phyloP scores from a whole-genome alignment of 2,797 vertebrate species.

The Pogonophryne albipinna region DNA sequence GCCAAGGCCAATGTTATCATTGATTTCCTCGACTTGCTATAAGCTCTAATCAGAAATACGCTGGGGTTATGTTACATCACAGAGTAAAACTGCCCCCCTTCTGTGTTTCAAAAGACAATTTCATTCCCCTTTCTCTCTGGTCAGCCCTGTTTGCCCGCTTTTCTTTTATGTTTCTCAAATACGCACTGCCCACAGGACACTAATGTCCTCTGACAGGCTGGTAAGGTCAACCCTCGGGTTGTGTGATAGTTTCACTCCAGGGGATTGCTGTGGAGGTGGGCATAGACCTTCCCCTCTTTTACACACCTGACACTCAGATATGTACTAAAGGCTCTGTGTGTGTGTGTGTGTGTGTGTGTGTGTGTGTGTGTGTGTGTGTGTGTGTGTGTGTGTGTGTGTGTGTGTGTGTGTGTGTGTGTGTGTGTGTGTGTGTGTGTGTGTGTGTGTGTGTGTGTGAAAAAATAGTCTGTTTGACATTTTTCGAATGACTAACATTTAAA shows the following conservation, averaged over 20 bases:
- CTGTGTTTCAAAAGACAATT: neutral
- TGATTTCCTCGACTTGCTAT: neutral
- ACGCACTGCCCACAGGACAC: constrained; percentile 47
- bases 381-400: neutral
- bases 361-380: neutral
- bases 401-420: constrained; percentile 8
- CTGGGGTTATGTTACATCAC: neutral
- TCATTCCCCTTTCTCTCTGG: constrained; percentile 5
- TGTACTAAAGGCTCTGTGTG: constrained; percentile 8
- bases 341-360: constrained; percentile 1
- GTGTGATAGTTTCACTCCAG: constrained; percentile 64
- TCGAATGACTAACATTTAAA: constrained; percentile 20
- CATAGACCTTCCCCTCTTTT: constrained; percentile 30
- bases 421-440: constrained; percentile 8
- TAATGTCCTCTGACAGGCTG: constrained; percentile 73
- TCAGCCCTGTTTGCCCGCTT: constrained; percentile 11
- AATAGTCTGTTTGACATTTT: constrained; percentile 16
- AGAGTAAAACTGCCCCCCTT: too few species aligned
- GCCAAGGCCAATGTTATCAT: neutral
- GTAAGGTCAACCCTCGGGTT: constrained; percentile 72
- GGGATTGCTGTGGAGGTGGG: constrained; percentile 49
- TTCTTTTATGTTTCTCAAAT: constrained; percentile 14
- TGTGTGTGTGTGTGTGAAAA: neutral
- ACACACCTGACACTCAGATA: constrained; percentile 41
- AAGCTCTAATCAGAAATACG: neutral